Base-by-base conservation (phyloP, 2,888 invertebrate species). In the Deilephila elpenor region DNA sequence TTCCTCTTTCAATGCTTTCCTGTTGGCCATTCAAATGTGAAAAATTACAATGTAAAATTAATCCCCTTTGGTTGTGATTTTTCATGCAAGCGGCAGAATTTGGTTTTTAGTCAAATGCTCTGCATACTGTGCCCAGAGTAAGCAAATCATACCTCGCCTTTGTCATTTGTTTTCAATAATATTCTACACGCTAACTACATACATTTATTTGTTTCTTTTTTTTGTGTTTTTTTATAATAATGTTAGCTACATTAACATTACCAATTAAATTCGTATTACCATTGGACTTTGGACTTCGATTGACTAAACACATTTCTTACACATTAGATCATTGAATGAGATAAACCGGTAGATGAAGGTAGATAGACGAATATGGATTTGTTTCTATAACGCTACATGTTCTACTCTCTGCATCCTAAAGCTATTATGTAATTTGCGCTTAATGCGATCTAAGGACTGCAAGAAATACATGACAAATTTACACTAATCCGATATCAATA, bases 181-280 rank as follows among this genome's bases (percentile, higher is more conserved):
- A 61, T 17, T 37, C 37, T 62, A 62, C 7, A 37, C 7, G 37
- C 62, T 70, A 53, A 51, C 53, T 60, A 71, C 59, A 62, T 71
- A 60, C 37, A 34, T n/a, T 44, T 71, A 51, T 59, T 60, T 61
- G n/a, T 37, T 37, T 71, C 59, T 73, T 76, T 74, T n/a, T 74
- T 75, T 75, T 73, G 8, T 59, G n/a, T 73, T 78, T 81, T 25
- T 78, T 73, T 67, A 75, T 76, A 79, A 78, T 75, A 78, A 59
- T 78, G 75, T 74, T 73, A 25, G 51, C 25, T 82, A 77, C 73
- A 73, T 81, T 78, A 82, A 77, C 79, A 78, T 74, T 74, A 77
- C 75, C 73, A 78, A 62, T 67, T 67, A 80, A 81, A 79, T 82
- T 81, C 80, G 73, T 70, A 67, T 64, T 78, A 80, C 83, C 78